Conservation (phyloP, 30 jellyfish, hydroid and myxozoan genomes). For the Aurelia sp. region DNA sequence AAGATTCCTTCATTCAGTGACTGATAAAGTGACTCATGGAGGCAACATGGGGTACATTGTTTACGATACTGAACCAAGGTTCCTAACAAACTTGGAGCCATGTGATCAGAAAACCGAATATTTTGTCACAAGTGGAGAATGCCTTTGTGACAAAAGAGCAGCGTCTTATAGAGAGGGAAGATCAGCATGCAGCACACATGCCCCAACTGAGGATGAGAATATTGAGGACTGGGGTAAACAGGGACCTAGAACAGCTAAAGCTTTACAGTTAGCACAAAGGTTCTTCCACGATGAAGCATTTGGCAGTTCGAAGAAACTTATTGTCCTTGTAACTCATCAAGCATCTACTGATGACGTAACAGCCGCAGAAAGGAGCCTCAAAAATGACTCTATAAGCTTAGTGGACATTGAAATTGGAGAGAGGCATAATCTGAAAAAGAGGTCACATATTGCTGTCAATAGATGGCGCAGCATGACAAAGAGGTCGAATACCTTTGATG, state of each 20-base stretch:
- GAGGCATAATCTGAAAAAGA: slow-evolving; percentile 73
- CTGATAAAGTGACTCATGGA: slow-evolving; percentile 71
- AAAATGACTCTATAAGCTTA: slow-evolving; percentile 88
- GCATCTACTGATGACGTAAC: slow-evolving; percentile 90
- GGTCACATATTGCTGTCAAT: slow-evolving; percentile 84
- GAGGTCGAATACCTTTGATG: slow-evolving; percentile 64
- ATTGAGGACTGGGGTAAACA: slow-evolving; percentile 96
- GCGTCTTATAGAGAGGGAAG: slow-evolving; percentile 27
- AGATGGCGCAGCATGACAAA: slow-evolving; percentile 74
- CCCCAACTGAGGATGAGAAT: slow-evolving; percentile 88
- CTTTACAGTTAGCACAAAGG: slow-evolving; percentile 81
- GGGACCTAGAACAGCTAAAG: slow-evolving; percentile 99
- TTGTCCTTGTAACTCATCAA: slow-evolving; percentile 89
- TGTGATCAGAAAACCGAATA: slow-evolving; percentile 94
- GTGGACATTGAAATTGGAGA: slow-evolving; percentile 98
- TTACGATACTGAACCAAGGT: slow-evolving; percentile 95
- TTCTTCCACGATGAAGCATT: slow-evolving; percentile 45
- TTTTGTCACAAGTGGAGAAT: slow-evolving; percentile 86
- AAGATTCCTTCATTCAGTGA: slow-evolving; percentile 78
- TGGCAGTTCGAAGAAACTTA: slow-evolving; percentile 73
- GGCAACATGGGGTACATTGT: slow-evolving; percentile 88
- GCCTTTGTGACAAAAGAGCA: slow-evolving; percentile 80
- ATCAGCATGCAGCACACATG: slow-evolving; percentile 86
- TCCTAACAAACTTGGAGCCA: slow-evolving; percentile 67
- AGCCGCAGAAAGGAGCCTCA: slow-evolving; percentile 80